phyloP scores from a whole-genome alignment of 1,140 invertebrate genomes.

The Leptopilina boulardi region DNA sequence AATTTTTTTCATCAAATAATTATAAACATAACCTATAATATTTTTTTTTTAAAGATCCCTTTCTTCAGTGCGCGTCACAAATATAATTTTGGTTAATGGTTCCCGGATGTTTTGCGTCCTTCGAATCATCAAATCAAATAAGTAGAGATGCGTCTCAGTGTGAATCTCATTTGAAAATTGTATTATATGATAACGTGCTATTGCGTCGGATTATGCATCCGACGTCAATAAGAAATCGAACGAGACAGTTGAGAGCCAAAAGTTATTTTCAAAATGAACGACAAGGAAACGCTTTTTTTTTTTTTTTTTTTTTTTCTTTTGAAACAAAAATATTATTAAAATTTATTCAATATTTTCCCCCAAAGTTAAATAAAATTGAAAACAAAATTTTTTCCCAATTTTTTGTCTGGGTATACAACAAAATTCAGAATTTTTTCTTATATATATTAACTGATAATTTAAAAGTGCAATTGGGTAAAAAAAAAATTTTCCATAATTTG shows the following conservation, averaged over 20 bases:
- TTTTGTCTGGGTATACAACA: no score
- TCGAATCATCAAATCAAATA: not conserved
- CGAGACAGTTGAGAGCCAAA: not conserved
- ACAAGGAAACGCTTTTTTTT: slow-evolving; percentile 34
- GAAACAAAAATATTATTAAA: no score
- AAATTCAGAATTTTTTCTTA: no score
- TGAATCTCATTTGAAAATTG: slow-evolving; percentile 33
- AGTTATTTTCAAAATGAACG: slow-evolving; percentile 6
- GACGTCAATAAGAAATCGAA: slow-evolving; percentile 16
- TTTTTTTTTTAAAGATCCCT: no score
- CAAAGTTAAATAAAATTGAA: no score
- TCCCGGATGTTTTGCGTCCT: slow-evolving; percentile 13
- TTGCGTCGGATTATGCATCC: slow-evolving; percentile 40
- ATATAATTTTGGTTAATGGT: not conserved
- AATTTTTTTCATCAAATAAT: no score
- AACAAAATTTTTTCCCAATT: no score
- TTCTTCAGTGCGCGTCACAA: no score
- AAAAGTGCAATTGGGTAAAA: no score
- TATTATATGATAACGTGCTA: slow-evolving; percentile 38
- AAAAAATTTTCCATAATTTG: slow-evolving; percentile 34
- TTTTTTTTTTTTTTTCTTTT: slow-evolving; percentile 7
- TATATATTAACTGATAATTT: no score
- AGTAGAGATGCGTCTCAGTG: not conserved
- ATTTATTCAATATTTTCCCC: no score
- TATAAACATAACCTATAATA: no score